Base-by-base conservation (phyloP, 2,888 invertebrate genomes). In the Nasonia oneida region DNA sequence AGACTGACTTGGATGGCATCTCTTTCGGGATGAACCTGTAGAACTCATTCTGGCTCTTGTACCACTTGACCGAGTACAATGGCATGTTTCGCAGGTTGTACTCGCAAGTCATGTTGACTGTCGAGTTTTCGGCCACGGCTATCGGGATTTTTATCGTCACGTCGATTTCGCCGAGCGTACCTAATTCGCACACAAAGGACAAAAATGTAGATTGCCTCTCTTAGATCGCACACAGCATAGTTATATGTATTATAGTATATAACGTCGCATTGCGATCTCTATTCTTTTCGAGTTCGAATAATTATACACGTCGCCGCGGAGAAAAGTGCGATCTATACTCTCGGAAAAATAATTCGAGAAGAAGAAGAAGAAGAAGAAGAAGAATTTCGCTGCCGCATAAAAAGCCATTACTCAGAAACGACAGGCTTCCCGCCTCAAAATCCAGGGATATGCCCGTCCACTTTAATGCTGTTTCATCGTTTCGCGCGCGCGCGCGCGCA, bases 41-140 rank as follows among this genome's bases (percentile, higher is more conserved):
- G 94, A 97, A 97, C 93, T 97, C 97, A 88, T 96, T 95, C 18
- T 95, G 92, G 8, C 97, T 96, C 89, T 96, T 95, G 94, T 97
- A 97, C 97, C 97, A 97, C 93, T 97, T 97, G 88, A 97, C 96
- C 84, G 96, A 96, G 94, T 97, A 97, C 18, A 97, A 94, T 1
- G 95, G 95, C 90, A 97, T 96, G 76, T 95, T 95, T 92, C 96
- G 96, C 84, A 97, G 94, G 93, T 97, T 96, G 95, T 96, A 97
- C 89, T 95, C 95, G 93, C 97, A 97, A 90, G 96, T 95, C 87
- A 97, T 94, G 71, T 96, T 96, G 77, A 97, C 96, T 1, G 96
- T 96, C 89, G 96, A 95, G 74, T 96, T 96, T 61, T 96, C 95
- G 83, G 95, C 94, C 61, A 96, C 97, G 1, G 97, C 96, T 87